These are phyloP conservation scores for Scolopax mira DNA, from an alignment of 2,113 vertebrate species.

Conservation along the genomic window DNA sequence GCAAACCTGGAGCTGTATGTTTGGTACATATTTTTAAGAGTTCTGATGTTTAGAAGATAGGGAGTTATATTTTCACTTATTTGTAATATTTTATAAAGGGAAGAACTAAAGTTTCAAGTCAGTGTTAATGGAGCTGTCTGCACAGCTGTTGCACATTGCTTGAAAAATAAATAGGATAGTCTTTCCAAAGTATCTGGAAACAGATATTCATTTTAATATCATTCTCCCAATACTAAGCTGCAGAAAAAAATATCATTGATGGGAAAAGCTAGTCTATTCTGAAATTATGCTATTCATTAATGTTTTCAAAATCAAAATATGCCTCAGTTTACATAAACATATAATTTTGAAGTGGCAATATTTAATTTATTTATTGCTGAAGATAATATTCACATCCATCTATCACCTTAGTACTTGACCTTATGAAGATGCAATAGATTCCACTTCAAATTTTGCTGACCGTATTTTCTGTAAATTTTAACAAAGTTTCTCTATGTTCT, in stretches of 20 bases:
- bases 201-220: not conserved
- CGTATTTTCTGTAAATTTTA: not conserved
- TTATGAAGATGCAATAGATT: not conserved
- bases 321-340: not conserved
- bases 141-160: not conserved
- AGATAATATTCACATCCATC: not conserved
- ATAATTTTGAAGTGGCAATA: not conserved
- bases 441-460: not conserved
- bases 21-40: not conserved
- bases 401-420: not conserved
- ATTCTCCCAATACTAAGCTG: not conserved
- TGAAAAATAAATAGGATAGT: not conserved
- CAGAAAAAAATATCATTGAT: not conserved
- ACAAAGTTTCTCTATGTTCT: not conserved
- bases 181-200: conserved; percentile 10
- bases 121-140: not conserved
- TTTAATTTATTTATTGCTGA: not conserved
- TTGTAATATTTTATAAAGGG: not conserved
- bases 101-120: conserved; percentile 1
- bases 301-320: not conserved
- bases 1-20: not conserved
- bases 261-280: not conserved
- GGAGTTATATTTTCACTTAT: not conserved
- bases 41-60: not conserved
- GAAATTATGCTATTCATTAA: not conserved